These are phyloP conservation scores for Piprites chloris DNA, from an alignment of 2,113 vertebrate genomes.

Conservation along the genomic window DNA sequence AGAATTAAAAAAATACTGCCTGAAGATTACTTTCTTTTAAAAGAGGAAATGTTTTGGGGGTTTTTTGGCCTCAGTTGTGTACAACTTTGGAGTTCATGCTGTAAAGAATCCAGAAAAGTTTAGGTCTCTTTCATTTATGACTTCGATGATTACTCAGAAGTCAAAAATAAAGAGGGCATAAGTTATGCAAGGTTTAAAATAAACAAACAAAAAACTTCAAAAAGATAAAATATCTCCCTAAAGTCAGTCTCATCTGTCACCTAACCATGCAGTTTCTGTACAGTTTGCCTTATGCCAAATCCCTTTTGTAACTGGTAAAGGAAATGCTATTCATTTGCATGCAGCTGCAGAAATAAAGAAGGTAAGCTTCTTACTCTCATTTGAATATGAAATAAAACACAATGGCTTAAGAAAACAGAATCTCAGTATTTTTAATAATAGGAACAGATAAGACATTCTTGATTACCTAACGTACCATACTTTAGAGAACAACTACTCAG, in stretches of 20 bases:
- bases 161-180: neutral
- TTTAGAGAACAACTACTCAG: neutral
- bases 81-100: rapidly evolving
- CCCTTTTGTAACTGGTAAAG: neutral
- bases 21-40: neutral
- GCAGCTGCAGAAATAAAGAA: slow-evolving; percentile 21
- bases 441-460: neutral
- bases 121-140: neutral
- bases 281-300: neutral
- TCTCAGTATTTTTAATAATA: neutral
- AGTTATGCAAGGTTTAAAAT: neutral
- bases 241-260: neutral
- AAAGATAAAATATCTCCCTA: neutral
- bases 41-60: neutral
- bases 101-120: neutral
- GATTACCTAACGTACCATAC: neutral
- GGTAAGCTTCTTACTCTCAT: neutral
- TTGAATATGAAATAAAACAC: neutral
- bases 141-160: neutral
- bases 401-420: neutral
- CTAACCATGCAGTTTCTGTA: neutral
- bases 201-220: neutral
- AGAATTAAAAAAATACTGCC: neutral
- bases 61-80: neutral
- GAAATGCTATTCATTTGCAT: slow-evolving; percentile 10